Evolutionary conservation across 2,888 invertebrate genomes (phyloP).

Genomic region (Nomada lathburiana): DNA sequence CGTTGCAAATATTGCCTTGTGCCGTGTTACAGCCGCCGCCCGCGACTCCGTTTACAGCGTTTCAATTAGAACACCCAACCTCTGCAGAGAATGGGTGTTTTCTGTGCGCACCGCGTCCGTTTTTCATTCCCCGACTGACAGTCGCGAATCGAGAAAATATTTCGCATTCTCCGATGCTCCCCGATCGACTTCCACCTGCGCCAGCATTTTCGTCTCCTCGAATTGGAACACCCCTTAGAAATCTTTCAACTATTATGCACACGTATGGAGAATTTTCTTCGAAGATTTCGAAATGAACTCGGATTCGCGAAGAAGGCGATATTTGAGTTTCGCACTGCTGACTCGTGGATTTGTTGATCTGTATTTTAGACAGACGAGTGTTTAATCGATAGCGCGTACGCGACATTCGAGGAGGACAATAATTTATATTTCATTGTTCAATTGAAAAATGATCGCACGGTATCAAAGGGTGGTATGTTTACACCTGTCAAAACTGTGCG

Average conservation of each 20-base stretch:
- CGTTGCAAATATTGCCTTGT: slow-evolving; percentile 63
- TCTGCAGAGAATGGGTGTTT: neutral
- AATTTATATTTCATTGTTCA: neutral
- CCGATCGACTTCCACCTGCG: neutral
- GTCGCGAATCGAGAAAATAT: slow-evolving; percentile 16
- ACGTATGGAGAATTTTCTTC: neutral
- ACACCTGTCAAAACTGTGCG: slow-evolving; percentile 7
- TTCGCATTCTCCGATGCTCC: neutral
- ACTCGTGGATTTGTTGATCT: too few relatives aligned
- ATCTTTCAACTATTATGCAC: neutral
- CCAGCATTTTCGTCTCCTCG: neutral
- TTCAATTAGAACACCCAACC: slow-evolving; percentile 60
- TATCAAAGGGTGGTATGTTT: slow-evolving; percentile 9
- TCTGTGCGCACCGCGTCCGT: neutral
- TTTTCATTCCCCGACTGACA: slow-evolving; percentile 3
- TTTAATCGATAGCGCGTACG: too few relatives aligned
- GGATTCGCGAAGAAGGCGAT: neutral
- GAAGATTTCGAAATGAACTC: neutral
- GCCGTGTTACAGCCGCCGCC: slow-evolving; percentile 44
- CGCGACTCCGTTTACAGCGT: slow-evolving; percentile 31
- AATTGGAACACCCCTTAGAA: neutral
- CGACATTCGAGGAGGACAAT: too few relatives aligned
- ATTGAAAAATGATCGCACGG: neutral
- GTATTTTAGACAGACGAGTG: too few relatives aligned
- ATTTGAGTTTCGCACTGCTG: too few relatives aligned